Percentiles rank a stretch among this genome's conserved stretches.
phyloP scores from a whole-genome alignment of 2,113 vertebrate species.

The Trichomycterus rosablanca region DNA sequence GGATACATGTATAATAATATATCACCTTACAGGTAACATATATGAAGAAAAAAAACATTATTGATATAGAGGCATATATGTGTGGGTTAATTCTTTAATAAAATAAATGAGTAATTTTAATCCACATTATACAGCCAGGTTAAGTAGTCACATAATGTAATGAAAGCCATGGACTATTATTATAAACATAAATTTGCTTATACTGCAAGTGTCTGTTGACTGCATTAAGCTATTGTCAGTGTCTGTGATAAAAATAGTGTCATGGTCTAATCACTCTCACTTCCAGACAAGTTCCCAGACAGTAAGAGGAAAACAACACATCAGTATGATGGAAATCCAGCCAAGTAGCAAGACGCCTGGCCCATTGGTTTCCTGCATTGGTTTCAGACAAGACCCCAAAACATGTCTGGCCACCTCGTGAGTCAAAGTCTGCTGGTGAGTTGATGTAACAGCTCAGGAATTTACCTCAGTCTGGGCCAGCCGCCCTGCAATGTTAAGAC shows the following conservation, averaged over 20 bases:
- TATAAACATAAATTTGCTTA: neutral
- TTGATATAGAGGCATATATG: no score
- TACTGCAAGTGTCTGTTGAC: neutral
- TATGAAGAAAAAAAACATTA: no score
- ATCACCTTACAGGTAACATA: no score
- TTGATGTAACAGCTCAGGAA: conserved; percentile 49
- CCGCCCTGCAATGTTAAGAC: conserved; percentile 20
- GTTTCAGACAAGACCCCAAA: conserved; percentile 43
- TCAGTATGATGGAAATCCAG: conserved; percentile 42
- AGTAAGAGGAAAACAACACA: conserved; percentile 24
- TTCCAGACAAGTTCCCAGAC: conserved; percentile 31
- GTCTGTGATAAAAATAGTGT: conserved; percentile 19
- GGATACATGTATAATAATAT: no score
- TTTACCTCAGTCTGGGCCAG: conserved; percentile 33
- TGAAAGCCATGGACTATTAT: no score
- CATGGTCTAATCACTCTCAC: conserved; percentile 13
- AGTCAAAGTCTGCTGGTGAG: conserved; percentile 46
- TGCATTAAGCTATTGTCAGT: conserved; percentile 18
- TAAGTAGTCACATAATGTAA: no score
- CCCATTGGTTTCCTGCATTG: conserved; percentile 42
- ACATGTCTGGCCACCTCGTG: conserved; percentile 38
- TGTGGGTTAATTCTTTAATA: no score
- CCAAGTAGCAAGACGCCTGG: conserved; percentile 37
- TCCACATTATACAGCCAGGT: no score
- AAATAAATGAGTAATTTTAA: no score